Evolutionary conservation across 2,113 vertebrate species (phyloP).

Genomic region (Rostratula benghalensis): DNA sequence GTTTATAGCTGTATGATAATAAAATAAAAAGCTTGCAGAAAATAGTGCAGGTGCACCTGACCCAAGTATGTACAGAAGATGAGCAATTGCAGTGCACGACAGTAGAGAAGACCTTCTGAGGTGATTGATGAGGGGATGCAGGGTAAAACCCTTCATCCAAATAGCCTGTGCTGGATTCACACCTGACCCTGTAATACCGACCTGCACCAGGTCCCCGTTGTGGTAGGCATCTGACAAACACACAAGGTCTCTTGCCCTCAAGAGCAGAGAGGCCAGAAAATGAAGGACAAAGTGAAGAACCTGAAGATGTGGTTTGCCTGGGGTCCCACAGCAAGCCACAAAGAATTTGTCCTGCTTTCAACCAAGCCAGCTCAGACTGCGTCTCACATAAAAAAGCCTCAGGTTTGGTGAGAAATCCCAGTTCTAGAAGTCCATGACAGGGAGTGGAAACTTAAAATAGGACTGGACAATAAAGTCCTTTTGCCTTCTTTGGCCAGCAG

Average conservation of each 20-base stretch:
- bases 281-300: background rate
- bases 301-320: background rate
- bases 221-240: background rate
- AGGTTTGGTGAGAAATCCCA: background rate
- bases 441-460: background rate
- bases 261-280: background rate
- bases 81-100: background rate
- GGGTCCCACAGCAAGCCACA: background rate
- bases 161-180: background rate
- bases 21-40: slow-evolving; percentile 30
- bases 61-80: background rate
- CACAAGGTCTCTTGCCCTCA: background rate
- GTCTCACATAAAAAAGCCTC: background rate
- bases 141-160: background rate
- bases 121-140: background rate
- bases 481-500: background rate
- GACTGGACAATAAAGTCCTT: background rate
- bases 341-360: background rate
- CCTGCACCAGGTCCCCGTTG: fast-evolving
- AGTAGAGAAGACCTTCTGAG: background rate
- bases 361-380: background rate
- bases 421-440: fast-evolving
- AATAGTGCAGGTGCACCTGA: background rate
- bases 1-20: slow-evolving; percentile 41
- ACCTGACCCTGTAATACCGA: background rate